Evolutionary conservation across 2,113 vertebrate species (phyloP), one percentile per base, ranked within the genome.

Genomic region (Phrynosoma blainvillii): DNA sequence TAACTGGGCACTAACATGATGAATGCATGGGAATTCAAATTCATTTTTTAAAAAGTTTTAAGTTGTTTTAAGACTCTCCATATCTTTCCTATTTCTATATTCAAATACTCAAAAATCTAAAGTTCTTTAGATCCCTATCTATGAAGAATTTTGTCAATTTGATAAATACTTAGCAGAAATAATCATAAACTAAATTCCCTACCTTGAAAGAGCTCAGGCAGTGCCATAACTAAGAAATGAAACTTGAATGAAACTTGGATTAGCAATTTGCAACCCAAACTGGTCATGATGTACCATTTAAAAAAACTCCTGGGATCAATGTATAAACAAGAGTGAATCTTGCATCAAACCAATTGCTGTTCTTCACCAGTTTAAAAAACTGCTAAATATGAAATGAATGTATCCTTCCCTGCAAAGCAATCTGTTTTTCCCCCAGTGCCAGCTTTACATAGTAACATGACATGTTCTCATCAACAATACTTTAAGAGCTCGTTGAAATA

Each of bases 401-500:
- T 68, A 90, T 89, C 73, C 42, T 88, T 47, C 86, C 4, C 77
- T 7, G 42, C 62, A 85, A 54, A 89, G 80, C 90, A 91, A 42
- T 74, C 90, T 79, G 79, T 82, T 92, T 88, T 91, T 92, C 86
- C 86, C 30, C 36, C 40, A 14, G 78, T 88, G 56, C 86, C 13
- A 85, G 86, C 92, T 90, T 92, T 92, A 90, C 91, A 88, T 76
- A 88, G 91, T 91, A 94, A 85, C 71, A 92, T 87, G 90, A 94
- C 86, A 91, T 59, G 42, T 79, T 84, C 81, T 93, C 79, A 92
- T 95, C 89, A 92, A 84, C 88, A 92, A 86, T 81, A 90, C 89
- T 94, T 94, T 93, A 95, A 93, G 93, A 93, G 87, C 93, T 93
- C 90, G 84, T 89, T 93, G 91, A 93, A 95, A 94, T 94, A 95